Evolutionary conservation across 2,113 vertebrate species (phyloP).

Genomic region (Oxygymnocypris stewartii): DNA sequence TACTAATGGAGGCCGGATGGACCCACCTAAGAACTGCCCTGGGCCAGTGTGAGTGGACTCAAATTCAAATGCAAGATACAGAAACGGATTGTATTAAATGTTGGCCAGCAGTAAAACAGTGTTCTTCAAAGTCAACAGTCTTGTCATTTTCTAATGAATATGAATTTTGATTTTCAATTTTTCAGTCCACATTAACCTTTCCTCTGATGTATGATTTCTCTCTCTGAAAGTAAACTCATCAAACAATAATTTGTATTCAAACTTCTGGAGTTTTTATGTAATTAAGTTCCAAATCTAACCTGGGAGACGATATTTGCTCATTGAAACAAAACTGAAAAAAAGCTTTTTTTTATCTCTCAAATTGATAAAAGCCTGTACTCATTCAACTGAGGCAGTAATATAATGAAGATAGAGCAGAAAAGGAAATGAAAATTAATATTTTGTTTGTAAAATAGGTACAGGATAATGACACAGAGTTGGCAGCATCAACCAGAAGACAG

Average conservation of each 20-base stretch:
- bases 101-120: background rate
- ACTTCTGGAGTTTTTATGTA: constrained; percentile 14
- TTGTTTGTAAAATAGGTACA: constrained; percentile 79
- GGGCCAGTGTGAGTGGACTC: constrained; percentile 89
- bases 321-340: constrained; percentile 8
- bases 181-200: background rate
- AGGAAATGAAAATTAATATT: background rate
- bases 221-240: background rate
- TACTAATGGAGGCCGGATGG: constrained; percentile 97
- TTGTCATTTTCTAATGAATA: background rate
- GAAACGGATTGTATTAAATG: background rate
- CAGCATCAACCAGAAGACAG: constrained; percentile 98
- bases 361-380: background rate
- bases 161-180: background rate
- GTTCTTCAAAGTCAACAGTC: background rate
- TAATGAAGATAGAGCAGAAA: background rate
- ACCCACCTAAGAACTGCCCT: constrained; percentile 97
- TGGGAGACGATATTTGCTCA: background rate
- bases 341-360: constrained; percentile 9
- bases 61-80: background rate
- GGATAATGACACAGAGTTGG: constrained; percentile 99
- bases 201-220: background rate
- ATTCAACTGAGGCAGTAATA: background rate
- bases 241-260: constrained; percentile 6
- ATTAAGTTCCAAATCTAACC: constrained; percentile 8